Evolutionary conservation across 2,797 vertebrate species (phyloP).

Genomic region (Lacerta viridis): DNA sequence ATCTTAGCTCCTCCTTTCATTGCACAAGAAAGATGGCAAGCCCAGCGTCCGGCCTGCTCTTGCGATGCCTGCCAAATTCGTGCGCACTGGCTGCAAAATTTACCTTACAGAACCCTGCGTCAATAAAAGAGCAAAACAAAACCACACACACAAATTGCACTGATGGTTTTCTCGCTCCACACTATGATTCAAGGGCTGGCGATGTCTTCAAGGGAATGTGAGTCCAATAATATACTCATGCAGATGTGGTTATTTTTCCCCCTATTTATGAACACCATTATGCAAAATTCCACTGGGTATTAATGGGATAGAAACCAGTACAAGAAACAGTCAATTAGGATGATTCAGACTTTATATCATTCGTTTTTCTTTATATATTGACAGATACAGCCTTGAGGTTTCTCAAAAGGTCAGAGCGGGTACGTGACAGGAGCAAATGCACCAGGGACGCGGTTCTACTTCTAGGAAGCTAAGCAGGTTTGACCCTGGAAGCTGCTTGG

Average conservation of each 20-base stretch:
- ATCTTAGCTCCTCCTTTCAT: background rate
- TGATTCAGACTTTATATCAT: background rate
- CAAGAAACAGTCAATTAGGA: background rate
- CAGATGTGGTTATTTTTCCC: background rate
- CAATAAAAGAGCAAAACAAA: conserved; percentile 18
- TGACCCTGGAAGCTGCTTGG: background rate
- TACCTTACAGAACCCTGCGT: background rate
- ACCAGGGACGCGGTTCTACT: background rate
- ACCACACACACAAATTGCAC: background rate
- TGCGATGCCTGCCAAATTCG: background rate
- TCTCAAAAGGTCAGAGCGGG: background rate
- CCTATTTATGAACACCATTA: background rate
- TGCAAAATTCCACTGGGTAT: background rate
- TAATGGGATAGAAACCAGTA: background rate
- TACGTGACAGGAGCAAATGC: background rate
- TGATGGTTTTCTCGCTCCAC: conserved; percentile 15
- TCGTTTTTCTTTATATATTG: background rate
- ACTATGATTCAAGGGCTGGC: background rate
- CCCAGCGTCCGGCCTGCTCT: too few relatives aligned
- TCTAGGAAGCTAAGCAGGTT: background rate
- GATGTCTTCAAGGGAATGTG: background rate
- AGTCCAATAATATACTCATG: background rate
- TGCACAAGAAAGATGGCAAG: background rate
- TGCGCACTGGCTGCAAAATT: background rate
- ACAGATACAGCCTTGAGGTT: background rate